Evolutionary conservation across 2,888 invertebrate species (phyloP).

Genomic region (Drosophila yooni): DNA sequence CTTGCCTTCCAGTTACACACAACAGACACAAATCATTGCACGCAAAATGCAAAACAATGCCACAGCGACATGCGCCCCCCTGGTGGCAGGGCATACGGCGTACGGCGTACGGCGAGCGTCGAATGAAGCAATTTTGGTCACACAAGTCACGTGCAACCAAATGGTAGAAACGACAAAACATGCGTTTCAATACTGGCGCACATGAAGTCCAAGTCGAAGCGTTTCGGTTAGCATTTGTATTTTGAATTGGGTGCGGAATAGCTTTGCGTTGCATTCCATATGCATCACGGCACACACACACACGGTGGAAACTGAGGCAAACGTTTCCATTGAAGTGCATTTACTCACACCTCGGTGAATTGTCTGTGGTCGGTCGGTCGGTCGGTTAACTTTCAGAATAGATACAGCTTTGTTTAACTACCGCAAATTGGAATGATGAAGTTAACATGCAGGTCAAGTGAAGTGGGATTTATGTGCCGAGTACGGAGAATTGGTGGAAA

Average conservation of each 20-base stretch:
- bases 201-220: constrained; percentile 38
- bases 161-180: constrained; percentile 68
- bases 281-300: constrained; percentile 38
- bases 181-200: constrained; percentile 60
- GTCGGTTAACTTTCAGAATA: constrained; percentile 5
- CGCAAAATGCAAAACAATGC: constrained; percentile 74
- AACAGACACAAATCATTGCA: constrained; percentile 70
- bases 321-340: constrained; percentile 37
- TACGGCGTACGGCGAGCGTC: background rate
- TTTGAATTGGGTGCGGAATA: constrained; percentile 13
- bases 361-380: background rate
- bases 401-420: constrained; percentile 3
- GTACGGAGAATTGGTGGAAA: background rate
- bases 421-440: constrained; percentile 4
- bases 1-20: constrained; percentile 45
- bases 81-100: background rate
- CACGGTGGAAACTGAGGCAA: constrained; percentile 33
- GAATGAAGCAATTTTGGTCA: constrained; percentile 48
- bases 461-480: background rate
- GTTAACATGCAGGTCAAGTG: constrained; percentile 7
- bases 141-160: constrained; percentile 76
- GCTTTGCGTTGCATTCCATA: constrained; percentile 19
- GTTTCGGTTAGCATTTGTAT: constrained; percentile 13
- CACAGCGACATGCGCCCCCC: constrained; percentile 15
- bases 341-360: constrained; percentile 11